Conservation (phyloP, 2,113 vertebrate genomes). For the Polypterus bichir region DNA sequence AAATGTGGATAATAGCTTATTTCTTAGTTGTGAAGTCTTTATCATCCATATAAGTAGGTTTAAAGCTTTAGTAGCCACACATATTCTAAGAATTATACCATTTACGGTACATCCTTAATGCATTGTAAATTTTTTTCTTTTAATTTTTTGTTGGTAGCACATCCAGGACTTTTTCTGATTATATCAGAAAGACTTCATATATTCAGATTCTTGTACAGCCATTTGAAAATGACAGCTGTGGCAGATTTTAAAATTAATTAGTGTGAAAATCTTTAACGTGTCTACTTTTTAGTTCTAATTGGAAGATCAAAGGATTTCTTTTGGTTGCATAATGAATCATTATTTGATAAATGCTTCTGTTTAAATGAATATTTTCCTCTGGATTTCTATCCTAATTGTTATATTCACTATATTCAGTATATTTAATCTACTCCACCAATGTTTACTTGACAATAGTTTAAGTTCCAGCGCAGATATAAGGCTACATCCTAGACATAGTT, state of each 20-base stretch:
- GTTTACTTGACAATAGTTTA: too few relatives aligned
- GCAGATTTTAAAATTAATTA: constrained; percentile 21
- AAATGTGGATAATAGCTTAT: not conserved
- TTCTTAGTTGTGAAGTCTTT: not conserved
- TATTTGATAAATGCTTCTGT: constrained; percentile 15
- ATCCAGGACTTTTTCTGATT: constrained; percentile 1
- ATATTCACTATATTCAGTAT: too few relatives aligned
- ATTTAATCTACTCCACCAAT: too few relatives aligned
- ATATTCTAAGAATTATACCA: not conserved
- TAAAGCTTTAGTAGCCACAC: not conserved
- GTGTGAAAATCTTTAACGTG: constrained; percentile 23
- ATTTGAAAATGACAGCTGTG: constrained; percentile 8
- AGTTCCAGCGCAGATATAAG: too few relatives aligned
- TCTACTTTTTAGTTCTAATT: constrained; percentile 29
- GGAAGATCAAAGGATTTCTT: constrained; percentile 27
- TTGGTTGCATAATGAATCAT: constrained; percentile 24
- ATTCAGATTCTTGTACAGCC: constrained; percentile 1
- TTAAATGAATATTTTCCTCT: too few relatives aligned
- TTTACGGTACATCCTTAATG: not conserved
- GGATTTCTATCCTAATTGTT: too few relatives aligned
- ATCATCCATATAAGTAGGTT: not conserved
- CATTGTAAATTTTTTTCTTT: not conserved
- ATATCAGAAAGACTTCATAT: not conserved
- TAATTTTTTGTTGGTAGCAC: constrained; percentile 1
- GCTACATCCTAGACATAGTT: too few relatives aligned